phyloP scores from a whole-genome alignment of 37 sponge, comb jelly and placozoan species.

The Haliclona indistincta region DNA sequence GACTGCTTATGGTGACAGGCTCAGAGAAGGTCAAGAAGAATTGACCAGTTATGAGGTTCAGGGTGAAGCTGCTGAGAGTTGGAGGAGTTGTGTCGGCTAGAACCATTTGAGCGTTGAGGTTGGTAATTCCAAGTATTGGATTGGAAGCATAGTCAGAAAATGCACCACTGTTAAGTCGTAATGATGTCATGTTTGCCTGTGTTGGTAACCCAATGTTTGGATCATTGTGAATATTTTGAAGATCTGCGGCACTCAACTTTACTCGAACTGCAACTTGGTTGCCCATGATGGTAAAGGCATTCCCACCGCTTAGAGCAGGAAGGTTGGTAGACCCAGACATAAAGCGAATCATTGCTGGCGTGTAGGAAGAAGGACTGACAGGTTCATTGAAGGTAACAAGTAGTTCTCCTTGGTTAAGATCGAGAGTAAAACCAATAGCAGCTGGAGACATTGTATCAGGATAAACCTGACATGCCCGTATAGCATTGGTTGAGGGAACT shows the following conservation, averaged over 20 bases:
- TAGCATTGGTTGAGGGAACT: conserved; percentile 39
- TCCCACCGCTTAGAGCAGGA: conserved; percentile 47
- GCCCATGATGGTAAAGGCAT: conserved; percentile 35
- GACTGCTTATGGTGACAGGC: conserved; percentile 53
- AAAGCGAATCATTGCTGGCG: conserved; percentile 64
- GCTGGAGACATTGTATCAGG: conserved; percentile 66
- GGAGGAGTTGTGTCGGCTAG: conserved; percentile 64
- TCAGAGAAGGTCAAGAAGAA: conserved; percentile 84
- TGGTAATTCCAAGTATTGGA: conserved; percentile 61
- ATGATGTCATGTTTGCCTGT: conserved; percentile 59
- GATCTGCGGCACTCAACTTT: conserved; percentile 67
- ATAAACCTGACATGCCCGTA: conserved; percentile 54
- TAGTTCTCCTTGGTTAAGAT: conserved; percentile 65
- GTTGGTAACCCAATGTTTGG: conserved; percentile 60
- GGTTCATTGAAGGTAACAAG: conserved; percentile 87
- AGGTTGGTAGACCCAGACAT: conserved; percentile 59
- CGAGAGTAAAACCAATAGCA: conserved; percentile 49
- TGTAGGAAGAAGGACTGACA: conserved; percentile 64
- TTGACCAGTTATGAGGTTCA: conserved; percentile 74
- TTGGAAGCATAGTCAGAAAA: conserved; percentile 79
- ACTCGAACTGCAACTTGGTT: conserved; percentile 49
- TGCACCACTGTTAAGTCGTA: conserved; percentile 39
- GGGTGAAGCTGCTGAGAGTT: conserved; percentile 50
- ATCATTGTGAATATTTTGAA: conserved; percentile 67
- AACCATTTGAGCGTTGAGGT: conserved; percentile 35